Evolutionary conservation across 2,888 invertebrate genomes (phyloP).

Genomic region (Steinernema hermaphroditum): DNA sequence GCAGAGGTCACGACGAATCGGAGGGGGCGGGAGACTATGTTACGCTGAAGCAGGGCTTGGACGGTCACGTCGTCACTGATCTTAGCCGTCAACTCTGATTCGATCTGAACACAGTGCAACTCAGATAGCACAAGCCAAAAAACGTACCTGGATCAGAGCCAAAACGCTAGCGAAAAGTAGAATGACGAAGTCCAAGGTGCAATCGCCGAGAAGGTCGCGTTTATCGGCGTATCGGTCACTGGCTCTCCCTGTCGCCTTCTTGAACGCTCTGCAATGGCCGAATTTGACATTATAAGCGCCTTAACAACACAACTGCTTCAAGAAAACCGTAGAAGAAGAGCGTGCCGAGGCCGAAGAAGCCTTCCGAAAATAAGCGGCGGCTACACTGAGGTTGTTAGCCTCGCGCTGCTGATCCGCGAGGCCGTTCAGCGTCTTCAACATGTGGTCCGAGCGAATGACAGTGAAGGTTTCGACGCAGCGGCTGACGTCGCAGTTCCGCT

Average conservation of each 20-base stretch:
- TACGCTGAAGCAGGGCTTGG: conserved; percentile 47
- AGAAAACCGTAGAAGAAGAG: conserved; percentile 19
- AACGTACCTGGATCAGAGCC: conserved; percentile 39
- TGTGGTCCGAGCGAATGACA: conserved; percentile 46
- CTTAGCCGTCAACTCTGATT: conserved; percentile 44
- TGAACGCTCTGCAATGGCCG: conserved; percentile 23
- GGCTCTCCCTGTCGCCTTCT: conserved; percentile 44
- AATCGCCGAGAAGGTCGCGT: conserved; percentile 35
- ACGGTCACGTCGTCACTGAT: conserved; percentile 45
- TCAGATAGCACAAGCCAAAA: background rate
- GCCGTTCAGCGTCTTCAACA: conserved; percentile 43
- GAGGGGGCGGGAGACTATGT: conserved; percentile 43
- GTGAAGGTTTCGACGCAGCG: conserved; percentile 10
- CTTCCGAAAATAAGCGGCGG: background rate
- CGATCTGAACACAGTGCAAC: conserved; percentile 39
- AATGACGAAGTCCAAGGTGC: conserved; percentile 35
- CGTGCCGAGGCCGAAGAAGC: background rate
- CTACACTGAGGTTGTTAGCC: background rate
- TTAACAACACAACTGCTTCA: conserved; percentile 36
- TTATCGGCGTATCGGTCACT: conserved; percentile 28
- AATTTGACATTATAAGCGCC: conserved; percentile 34
- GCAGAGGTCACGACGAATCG: conserved; percentile 6
- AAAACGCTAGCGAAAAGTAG: conserved; percentile 41
- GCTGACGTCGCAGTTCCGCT: conserved; percentile 34
- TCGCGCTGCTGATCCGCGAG: conserved; percentile 40